Base-by-base conservation (phyloP, 2,113 vertebrate species). In the Emydocephalus ijimae region DNA sequence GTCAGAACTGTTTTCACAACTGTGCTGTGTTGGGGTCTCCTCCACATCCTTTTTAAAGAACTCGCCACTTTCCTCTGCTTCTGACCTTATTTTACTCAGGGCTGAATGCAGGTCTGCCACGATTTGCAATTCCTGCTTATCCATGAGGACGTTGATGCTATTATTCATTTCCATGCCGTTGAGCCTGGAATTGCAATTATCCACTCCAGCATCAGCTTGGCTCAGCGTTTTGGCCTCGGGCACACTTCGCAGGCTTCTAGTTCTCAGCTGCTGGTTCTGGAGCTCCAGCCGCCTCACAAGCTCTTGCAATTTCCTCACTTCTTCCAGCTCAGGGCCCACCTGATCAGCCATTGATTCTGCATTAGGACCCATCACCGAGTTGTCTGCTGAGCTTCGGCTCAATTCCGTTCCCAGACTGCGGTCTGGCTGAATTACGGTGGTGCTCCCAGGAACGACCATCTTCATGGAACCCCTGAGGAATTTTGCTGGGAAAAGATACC, bases 371-470 rank as follows among this genome's bases (percentile, higher is more conserved):
- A 97, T 95, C 90, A 94, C 95, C 0, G 95, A 92, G 90, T n/a
- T 94, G 48, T 93, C 57, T 0, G 89, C 26, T 0, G 97, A 94
- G 93, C 55, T 96, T n/a, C 97, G 97, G 3, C 96, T 96, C 55
- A 97, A 88, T 43, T 95, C 95, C 0, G 96, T 93, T 90, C 97
- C 94, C 90, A 97, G 95, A 11, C 97, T 95, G 26, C 90, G 96
- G 4, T 98, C 98, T 24, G 97, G 97, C 93, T 98, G 97, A 45
- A 98, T 97, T 89, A 97, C 91, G 18, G 96, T 96, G 85, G 97
- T 95, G 1, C 97, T 98, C 89, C 98, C 98, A 26, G 98, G 98
- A 93, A 99, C 98, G 88, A 99, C 98, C 98, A 99, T 99, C 96
- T 96, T 98, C 96, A 95, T 7, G 8, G 14, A 54, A 0, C 10